Evolutionary conservation across 2,113 vertebrate genomes (phyloP).

Genomic region (Crotalus tigris): DNA sequence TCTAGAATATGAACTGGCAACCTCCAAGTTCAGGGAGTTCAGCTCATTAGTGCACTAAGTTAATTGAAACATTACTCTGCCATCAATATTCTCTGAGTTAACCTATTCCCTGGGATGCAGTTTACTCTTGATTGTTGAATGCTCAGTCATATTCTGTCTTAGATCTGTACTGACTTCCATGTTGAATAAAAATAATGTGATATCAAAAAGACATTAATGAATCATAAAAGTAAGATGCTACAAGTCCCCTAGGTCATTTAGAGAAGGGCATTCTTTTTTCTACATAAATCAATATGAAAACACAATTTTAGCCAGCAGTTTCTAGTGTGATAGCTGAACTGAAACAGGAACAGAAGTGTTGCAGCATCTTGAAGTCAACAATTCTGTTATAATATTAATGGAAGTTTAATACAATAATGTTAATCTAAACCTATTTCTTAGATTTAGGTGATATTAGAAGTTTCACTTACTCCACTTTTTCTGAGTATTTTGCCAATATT

Average conservation of each 20-base stretch:
- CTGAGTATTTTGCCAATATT: not conserved
- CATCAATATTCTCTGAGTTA: constrained; percentile 67
- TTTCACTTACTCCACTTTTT: not conserved
- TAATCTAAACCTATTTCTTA: not conserved
- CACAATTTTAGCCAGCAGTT: not conserved
- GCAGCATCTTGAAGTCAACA: not conserved
- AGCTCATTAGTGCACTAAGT: constrained; percentile 68
- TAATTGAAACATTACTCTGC: constrained; percentile 66
- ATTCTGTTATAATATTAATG: not conserved
- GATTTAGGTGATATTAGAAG: not conserved
- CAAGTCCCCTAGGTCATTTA: constrained; percentile 3
- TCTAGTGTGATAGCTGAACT: not conserved
- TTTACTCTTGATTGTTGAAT: constrained; percentile 52
- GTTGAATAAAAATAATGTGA: constrained; percentile 33
- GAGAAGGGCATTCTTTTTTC: not conserved
- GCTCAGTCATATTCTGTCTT: constrained; percentile 53
- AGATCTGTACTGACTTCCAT: constrained; percentile 24
- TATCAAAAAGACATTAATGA: constrained; percentile 28
- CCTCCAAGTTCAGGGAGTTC: constrained; percentile 61
- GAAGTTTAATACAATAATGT: not conserved
- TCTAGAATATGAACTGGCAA: constrained; percentile 63
- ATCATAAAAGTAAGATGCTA: constrained; percentile 16
- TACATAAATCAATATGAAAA: constrained; percentile 7
- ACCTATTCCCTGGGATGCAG: constrained; percentile 51
- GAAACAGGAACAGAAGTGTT: not conserved